Evolutionary conservation across 2,113 vertebrate genomes (phyloP), one percentile per base, ranked within the genome.

Genomic region (Plotosus lineatus): DNA sequence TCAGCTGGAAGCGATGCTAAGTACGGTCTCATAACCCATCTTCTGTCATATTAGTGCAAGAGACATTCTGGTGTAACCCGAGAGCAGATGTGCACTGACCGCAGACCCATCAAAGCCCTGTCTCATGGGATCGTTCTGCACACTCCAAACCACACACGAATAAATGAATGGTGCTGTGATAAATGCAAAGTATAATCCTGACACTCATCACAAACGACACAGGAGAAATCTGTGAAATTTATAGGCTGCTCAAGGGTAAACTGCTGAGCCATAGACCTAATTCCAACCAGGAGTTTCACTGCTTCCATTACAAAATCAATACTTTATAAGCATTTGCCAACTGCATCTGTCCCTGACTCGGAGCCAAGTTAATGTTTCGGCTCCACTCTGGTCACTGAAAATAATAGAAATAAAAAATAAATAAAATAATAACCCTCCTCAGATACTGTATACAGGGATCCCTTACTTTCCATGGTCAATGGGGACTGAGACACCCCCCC

Each of bases 291-390:
- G 60, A 63, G 17, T 55, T 75, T 75, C 51, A 58, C 53, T 58
- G 28, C 11, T 55, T 65, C 50, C 44, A 56, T 55, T 33, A 12
- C 0, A 2, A 56, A 82, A 82, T 82, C 63, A 77, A 75, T 83
- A 81, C 31, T 42, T 84, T 17, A 68, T 65, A 81, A 78, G 38
- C 51, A 78, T 74, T 84, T 36, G 66, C 9, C 42, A 23, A 26
- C 50, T 33, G 66, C 6, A 10, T 63, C 46, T 77, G 74, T 61
- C 55, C 65, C 48, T 81, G 78, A 77, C 61, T 44, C 46, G 7
- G 38, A 77, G 46, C 31, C 76, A 65, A 46, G 11, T n/a, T 40
- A 38, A 42, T 19, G 36, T 46, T 38, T 51, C 14, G n/a, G 9
- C 14, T 63, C 10, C 26, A 14, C 56, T 42, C 11, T 28, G n/a